These are phyloP conservation scores for Gonioctena quinquepunctata DNA, from an alignment of 1,140 invertebrate genomes.

Conservation along the genomic window DNA sequence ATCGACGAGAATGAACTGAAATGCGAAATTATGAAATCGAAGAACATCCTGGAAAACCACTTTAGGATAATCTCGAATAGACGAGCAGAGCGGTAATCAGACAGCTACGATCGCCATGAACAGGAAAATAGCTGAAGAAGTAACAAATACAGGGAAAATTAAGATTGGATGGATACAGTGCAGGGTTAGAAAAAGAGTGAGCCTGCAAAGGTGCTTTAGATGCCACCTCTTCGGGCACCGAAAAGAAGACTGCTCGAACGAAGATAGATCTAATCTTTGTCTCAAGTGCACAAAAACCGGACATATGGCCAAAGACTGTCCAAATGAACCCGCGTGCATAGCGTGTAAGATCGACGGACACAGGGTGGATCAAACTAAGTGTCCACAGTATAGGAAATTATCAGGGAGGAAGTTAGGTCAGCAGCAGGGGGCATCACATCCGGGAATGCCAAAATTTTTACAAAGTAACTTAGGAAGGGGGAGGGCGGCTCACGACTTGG, in stretches of 20 bases:
- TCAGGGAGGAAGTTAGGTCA: too few relatives aligned
- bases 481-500: too few relatives aligned
- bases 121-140: background rate
- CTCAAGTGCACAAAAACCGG: background rate
- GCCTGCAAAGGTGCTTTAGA: background rate
- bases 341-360: background rate
- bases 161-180: background rate
- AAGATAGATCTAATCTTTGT: background rate
- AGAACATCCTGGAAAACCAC: too few relatives aligned
- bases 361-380: background rate
- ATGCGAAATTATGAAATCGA: too few relatives aligned
- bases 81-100: background rate
- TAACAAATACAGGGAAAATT: background rate
- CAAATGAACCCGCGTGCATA: background rate
- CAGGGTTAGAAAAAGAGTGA: background rate
- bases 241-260: background rate
- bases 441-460: too few relatives aligned
- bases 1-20: too few relatives aligned
- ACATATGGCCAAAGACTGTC: background rate
- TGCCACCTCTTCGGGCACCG: background rate
- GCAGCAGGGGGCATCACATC: too few relatives aligned
- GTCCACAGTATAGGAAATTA: background rate
- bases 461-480: too few relatives aligned
- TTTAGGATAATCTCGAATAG: background rate
- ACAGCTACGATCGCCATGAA: background rate